Percentiles rank a stretch among this genome's conserved stretches.
Evolutionary conservation across 2,888 invertebrate genomes (phyloP).

Genomic region (Stegana nigrithorax): DNA sequence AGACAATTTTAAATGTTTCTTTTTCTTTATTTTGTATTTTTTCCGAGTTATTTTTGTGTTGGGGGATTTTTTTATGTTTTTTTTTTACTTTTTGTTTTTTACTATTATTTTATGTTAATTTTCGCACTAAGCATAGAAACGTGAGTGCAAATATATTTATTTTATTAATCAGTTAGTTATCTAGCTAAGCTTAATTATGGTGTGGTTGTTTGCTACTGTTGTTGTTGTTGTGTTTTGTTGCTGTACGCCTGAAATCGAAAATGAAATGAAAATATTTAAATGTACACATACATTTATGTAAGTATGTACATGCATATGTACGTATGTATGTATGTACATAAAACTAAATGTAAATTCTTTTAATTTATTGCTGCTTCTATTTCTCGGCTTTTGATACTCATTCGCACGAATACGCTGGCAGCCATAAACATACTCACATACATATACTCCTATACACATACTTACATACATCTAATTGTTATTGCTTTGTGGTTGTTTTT

Average conservation of each 20-base stretch:
- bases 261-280: slow-evolving; percentile 40
- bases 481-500: slow-evolving; percentile 4
- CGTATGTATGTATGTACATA: no score
- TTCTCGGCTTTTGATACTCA: slow-evolving; percentile 11
- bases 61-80: not conserved
- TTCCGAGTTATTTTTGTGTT: no score
- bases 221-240: not conserved
- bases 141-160: not conserved
- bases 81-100: not conserved
- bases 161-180: no score
- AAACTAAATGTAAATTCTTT: slow-evolving; percentile 48
- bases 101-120: slow-evolving; percentile 32
- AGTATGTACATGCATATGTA: slow-evolving; percentile 33
- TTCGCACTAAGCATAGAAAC: slow-evolving; percentile 11
- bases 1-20: slow-evolving; percentile 1
- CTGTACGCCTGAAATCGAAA: slow-evolving; percentile 39
- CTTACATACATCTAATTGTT: no score
- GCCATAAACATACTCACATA: no score
- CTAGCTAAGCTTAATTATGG: no score
- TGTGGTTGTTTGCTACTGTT: no score
- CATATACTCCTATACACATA: slow-evolving; percentile 18
- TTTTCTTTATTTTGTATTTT: not conserved
- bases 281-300: not conserved
- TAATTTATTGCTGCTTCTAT: slow-evolving; percentile 27
- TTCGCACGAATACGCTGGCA: slow-evolving; percentile 31